phyloP scores from a whole-genome alignment of 2,797 vertebrate species.

The Crenuchus spilurus region DNA sequence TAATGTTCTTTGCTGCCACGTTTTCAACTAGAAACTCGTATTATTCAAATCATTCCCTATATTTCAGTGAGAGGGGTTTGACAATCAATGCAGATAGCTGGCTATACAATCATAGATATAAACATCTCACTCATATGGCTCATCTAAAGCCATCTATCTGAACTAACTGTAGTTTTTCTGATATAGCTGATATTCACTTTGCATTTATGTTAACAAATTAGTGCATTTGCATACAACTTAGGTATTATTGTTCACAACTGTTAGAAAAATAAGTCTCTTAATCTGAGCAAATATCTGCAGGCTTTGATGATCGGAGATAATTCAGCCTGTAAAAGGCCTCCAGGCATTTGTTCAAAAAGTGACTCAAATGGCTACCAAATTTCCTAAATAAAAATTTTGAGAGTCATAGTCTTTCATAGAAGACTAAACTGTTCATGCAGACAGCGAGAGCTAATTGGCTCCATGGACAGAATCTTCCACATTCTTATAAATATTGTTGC shows the following conservation, averaged over 20 bases:
- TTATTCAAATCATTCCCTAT: constrained; percentile 3
- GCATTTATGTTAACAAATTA: constrained; percentile 63
- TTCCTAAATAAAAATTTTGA: constrained; percentile 58
- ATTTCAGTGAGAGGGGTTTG: not conserved
- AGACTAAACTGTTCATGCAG: constrained; percentile 61
- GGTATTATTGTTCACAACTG: constrained; percentile 63
- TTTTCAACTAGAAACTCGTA: constrained; percentile 34
- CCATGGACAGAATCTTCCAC: constrained; percentile 12
- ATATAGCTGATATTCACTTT: not conserved
- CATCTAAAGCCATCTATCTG: not conserved
- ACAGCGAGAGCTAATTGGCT: constrained; percentile 21
- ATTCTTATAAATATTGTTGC: constrained; percentile 8
- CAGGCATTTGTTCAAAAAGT: constrained; percentile 59
- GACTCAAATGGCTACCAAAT: constrained; percentile 59
- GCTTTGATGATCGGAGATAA: constrained; percentile 66
- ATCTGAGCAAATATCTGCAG: constrained; percentile 78
- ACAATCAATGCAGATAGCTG: not conserved
- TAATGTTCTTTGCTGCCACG: not conserved
- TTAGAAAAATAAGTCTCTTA: constrained; percentile 66
- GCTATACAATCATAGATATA: not conserved
- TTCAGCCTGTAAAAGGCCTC: constrained; percentile 62
- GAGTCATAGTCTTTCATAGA: constrained; percentile 54
- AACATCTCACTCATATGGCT: not conserved
- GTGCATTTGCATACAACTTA: constrained; percentile 75
- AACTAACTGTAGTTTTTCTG: not conserved